Percentiles rank a stretch among this genome's conserved stretches.
These are phyloP conservation scores for Sebastes steindachneri DNA, from an alignment of 2,797 vertebrate genomes.

Conservation along the genomic window DNA sequence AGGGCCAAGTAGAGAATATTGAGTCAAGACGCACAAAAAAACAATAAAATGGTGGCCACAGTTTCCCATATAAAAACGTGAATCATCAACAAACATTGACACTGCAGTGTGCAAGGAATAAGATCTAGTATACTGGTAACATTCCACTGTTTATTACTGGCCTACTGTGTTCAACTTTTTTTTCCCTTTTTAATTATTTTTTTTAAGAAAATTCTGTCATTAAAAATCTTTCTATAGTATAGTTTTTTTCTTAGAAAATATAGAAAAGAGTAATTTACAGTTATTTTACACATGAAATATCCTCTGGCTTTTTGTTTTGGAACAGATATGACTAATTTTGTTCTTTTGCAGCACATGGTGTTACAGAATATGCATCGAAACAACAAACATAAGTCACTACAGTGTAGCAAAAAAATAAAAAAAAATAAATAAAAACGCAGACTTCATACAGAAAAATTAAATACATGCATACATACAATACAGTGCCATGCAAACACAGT, in stretches of 20 bases:
- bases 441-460: slow-evolving; percentile 74
- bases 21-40: slow-evolving; percentile 44
- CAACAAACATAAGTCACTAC: slow-evolving; percentile 70
- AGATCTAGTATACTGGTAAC: slow-evolving; percentile 76
- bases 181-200: slow-evolving; percentile 66
- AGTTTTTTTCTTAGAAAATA: slow-evolving; percentile 82
- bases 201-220: slow-evolving; percentile 76
- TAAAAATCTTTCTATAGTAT: slow-evolving; percentile 78
- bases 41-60: slow-evolving; percentile 51
- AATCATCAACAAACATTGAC: slow-evolving; percentile 68
- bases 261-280: slow-evolving; percentile 83
- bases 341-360: slow-evolving; percentile 77
- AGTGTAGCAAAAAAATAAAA: slow-evolving; percentile 59
- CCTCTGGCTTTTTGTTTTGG: slow-evolving; percentile 78
- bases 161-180: slow-evolving; percentile 78
- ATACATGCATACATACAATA: slow-evolving; percentile 86
- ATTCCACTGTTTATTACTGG: slow-evolving; percentile 85
- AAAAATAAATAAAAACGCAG: slow-evolving; percentile 31
- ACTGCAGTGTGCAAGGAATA: slow-evolving; percentile 74
- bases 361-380: slow-evolving; percentile 81
- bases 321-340: slow-evolving; percentile 69
- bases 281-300: slow-evolving; percentile 81
- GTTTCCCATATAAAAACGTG: slow-evolving; percentile 59
- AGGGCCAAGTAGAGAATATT: slow-evolving; percentile 24
- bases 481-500: slow-evolving; percentile 85